phyloP scores from a whole-genome alignment of 2,888 invertebrate species.

The Lasioglossum morio region DNA sequence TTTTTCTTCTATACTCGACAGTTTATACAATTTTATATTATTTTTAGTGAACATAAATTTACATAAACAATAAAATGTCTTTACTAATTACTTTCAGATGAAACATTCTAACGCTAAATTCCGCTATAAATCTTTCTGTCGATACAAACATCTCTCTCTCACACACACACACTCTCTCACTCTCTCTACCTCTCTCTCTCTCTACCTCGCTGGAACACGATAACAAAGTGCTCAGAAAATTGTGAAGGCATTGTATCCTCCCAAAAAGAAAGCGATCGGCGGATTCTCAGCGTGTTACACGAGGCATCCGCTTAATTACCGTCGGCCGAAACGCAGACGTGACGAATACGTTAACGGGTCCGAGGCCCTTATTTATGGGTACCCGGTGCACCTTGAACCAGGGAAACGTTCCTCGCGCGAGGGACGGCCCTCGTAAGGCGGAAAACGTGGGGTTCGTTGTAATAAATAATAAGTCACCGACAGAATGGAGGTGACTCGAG shows the following conservation, averaged over 20 bases:
- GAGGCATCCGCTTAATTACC: conserved; percentile 28
- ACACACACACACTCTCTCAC: no score
- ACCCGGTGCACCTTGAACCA: conserved; percentile 23
- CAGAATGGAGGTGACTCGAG: conserved; percentile 50
- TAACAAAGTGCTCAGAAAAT: neutral
- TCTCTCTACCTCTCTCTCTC: accelerated
- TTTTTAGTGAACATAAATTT: neutral
- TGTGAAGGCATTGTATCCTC: neutral
- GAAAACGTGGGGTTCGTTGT: conserved; percentile 55
- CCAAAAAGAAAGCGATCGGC: neutral
- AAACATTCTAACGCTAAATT: neutral
- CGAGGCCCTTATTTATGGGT: conserved; percentile 33
- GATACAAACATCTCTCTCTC: no score
- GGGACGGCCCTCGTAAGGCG: conserved; percentile 28
- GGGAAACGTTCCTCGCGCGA: conserved; percentile 27
- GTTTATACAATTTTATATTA: neutral
- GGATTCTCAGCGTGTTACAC: neutral
- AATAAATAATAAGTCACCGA: conserved; percentile 66
- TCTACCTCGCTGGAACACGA: neutral
- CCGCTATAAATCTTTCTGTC: neutral
- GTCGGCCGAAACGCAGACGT: neutral
- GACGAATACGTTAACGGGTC: conserved; percentile 26
- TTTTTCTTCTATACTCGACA: neutral
- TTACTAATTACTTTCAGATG: neutral
- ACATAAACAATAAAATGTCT: neutral